A percentile compares a stretch with the other conserved stretches of the same genome.
These are phyloP conservation scores for Bunonema sp. DNA, from an alignment of 2,888 invertebrate species.

Conservation along the genomic window DNA sequence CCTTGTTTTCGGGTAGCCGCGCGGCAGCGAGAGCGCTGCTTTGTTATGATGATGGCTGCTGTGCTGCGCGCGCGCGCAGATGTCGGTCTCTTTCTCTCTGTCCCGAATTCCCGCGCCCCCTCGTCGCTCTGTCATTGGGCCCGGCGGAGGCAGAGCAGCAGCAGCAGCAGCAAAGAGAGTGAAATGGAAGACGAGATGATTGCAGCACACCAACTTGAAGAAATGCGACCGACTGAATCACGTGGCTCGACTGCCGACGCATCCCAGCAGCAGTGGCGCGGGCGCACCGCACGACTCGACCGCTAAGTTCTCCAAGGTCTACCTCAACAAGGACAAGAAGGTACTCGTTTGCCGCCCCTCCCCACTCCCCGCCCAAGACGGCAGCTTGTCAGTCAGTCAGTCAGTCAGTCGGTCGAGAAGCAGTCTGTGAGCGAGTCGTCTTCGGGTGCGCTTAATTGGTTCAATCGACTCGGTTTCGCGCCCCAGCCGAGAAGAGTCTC, in stretches of 20 bases:
- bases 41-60: too few species aligned
- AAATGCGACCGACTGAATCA: constrained; percentile 44
- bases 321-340: constrained; percentile 44
- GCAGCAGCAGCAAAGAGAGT: not conserved
- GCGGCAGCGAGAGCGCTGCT: too few species aligned
- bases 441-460: constrained; percentile 1
- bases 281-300: constrained; percentile 37
- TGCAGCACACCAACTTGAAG: constrained; percentile 43
- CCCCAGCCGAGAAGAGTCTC: not conserved
- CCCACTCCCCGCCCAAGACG: too few species aligned
- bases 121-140: not conserved
- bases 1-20: too few species aligned
- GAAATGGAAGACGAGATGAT: not conserved
- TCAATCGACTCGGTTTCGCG: not conserved
- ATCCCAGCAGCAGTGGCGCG: constrained; percentile 39
- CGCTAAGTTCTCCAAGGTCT: constrained; percentile 41
- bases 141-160: constrained; percentile 1
- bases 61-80: too few species aligned
- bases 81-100: not conserved
- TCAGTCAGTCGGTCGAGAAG: too few species aligned
- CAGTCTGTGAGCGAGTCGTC: not conserved
- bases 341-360: too few species aligned
- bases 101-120: not conserved
- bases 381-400: too few species aligned
- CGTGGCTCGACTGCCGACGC: constrained; percentile 39